Percentiles rank a stretch among this genome's conserved stretches.
Evolutionary conservation across 2,888 invertebrate species (phyloP).

Genomic region (Nineta flava): DNA sequence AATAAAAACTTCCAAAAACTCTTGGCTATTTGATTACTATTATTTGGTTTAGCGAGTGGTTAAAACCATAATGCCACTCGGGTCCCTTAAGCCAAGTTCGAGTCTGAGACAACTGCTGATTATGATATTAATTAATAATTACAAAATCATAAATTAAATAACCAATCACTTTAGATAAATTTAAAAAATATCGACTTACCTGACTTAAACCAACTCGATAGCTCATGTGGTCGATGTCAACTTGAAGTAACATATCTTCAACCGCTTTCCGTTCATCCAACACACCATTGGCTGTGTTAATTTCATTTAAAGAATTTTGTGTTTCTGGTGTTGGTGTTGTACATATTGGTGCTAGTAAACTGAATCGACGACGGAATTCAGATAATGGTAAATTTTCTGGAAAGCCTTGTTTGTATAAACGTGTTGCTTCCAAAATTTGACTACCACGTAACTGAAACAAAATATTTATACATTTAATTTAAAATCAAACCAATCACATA

Average conservation of each 20-base stretch:
- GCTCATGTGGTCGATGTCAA: constrained; percentile 71
- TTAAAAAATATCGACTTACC: constrained; percentile 40
- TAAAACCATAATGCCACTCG: no score
- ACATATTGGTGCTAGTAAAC: constrained; percentile 33
- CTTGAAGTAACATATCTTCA: constrained; percentile 64
- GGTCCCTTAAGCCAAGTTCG: no score
- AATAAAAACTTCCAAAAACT: no score
- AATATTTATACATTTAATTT: not conserved
- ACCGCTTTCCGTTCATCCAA: constrained; percentile 48
- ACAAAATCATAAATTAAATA: no score
- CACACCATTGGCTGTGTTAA: constrained; percentile 19
- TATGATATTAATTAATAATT: no score
- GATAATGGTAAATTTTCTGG: constrained; percentile 79
- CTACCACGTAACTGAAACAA: constrained; percentile 63
- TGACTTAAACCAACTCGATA: constrained; percentile 86
- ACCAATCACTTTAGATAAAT: no score
- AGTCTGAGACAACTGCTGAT: no score
- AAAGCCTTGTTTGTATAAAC: constrained; percentile 85
- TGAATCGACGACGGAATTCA: constrained; percentile 78
- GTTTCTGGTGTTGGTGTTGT: constrained; percentile 22
- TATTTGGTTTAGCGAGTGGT: no score
- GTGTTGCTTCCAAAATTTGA: constrained; percentile 75
- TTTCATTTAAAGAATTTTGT: not conserved
- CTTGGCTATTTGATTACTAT: no score
- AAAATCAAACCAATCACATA: not conserved